Evolutionary conservation across 1,140 invertebrate genomes (phyloP).

Genomic region (Nasonia vitripennis): DNA sequence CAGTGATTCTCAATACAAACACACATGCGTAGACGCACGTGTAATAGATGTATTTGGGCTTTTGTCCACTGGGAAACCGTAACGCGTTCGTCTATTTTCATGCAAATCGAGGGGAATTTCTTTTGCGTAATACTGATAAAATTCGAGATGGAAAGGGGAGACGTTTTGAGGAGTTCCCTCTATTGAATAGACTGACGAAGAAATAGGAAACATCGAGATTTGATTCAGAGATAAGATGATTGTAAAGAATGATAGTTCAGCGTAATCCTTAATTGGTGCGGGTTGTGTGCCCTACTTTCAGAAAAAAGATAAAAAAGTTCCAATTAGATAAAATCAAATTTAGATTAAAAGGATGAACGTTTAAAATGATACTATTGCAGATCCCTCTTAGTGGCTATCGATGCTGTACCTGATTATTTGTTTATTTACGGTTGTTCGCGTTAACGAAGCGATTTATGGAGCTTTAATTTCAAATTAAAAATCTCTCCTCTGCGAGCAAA

Average conservation of each 20-base stretch:
- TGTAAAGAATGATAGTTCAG: background rate
- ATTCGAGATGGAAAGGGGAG: constrained; percentile 1
- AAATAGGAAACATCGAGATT: background rate
- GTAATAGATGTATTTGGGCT: constrained; percentile 1
- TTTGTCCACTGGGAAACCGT: constrained; percentile 15
- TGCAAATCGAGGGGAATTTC: constrained; percentile 26
- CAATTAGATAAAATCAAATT: no score
- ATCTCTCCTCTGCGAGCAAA: constrained; percentile 4
- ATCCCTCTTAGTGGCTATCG: background rate
- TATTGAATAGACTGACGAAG: background rate
- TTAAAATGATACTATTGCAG: background rate
- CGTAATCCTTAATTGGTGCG: background rate
- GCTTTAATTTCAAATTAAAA: constrained; percentile 44
- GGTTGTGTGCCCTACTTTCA: background rate
- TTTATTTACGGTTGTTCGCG: background rate
- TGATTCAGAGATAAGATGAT: background rate
- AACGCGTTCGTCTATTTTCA: constrained; percentile 41
- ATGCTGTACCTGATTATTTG: background rate
- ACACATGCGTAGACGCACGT: background rate
- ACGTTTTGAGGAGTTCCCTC: background rate
- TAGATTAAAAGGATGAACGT: no score
- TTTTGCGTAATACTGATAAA: background rate
- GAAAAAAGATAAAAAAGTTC: no score
- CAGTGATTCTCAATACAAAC: constrained; percentile 68
- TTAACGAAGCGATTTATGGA: background rate